Evolutionary conservation across 2,888 invertebrate species (phyloP), one percentile per base, ranked within the genome.

Genomic region (Zelleria hepariella): DNA sequence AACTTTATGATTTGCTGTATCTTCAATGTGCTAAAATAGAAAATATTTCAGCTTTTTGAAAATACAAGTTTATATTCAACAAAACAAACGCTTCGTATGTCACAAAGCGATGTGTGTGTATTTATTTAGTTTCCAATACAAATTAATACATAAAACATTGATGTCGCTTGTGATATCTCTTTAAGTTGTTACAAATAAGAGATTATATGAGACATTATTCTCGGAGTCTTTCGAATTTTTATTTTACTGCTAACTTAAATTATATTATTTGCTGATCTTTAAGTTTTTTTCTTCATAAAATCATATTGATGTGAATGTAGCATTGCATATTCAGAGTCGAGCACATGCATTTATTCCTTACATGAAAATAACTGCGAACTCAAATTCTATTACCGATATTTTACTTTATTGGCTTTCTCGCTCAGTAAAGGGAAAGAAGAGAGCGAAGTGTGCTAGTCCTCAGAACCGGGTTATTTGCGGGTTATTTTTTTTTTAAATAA

Each of bases 121-220:
- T 58, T 61, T 58, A 58, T 51, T 32, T 53, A 53, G n/a, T 52
- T 52, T 10, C 23, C 15, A 47, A 57, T 48, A 48, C 18, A 48
- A 47, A 47, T 57, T n/a, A 47, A n/a, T 26, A 15, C 15, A 1
- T 24, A 48, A 58, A 59, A 65, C 64, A 68, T 67, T 69, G 67
- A 68, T 70, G 65, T 75, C 69, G 76, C 80, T 78, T 75, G 75
- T 75, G 73, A 73, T 72, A 74, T 75, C 72, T 79, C 74, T 78
- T 71, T 81, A 81, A 78, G 80, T 80, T 82, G 82, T 85, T 82
- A 80, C 66, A 71, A 72, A 66, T 77, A 78, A 77, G 74, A 77
- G 78, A 85, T 82, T 86, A 85, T 83, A 85, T 76, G 80, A 80
- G 78, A 78, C 15, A 74, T 71, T 58, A 75, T 82, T 85, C 83